phyloP scores from a whole-genome alignment of 2,888 invertebrate species.

The Blera fallax region DNA sequence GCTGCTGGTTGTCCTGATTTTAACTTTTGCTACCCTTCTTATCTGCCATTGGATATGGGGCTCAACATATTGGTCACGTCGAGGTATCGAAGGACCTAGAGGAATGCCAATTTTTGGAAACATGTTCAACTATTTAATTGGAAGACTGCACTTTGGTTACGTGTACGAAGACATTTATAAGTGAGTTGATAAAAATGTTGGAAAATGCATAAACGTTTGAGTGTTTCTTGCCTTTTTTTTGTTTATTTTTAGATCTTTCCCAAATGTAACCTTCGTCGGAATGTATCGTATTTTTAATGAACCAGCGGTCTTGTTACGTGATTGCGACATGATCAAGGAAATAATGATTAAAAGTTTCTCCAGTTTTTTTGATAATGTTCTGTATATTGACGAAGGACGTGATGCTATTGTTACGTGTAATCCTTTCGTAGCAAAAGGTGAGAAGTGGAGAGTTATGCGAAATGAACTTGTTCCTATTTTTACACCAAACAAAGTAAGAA shows the following conservation, averaged over 20 bases:
- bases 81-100: slow-evolving; percentile 74
- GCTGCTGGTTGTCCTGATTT: slow-evolving; percentile 13
- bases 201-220: neutral
- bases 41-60: slow-evolving; percentile 64
- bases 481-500: slow-evolving; percentile 75
- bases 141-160: slow-evolving; percentile 75
- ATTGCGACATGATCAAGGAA: slow-evolving; percentile 75
- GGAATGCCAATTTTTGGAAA: slow-evolving; percentile 76
- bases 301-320: slow-evolving; percentile 76
- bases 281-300: slow-evolving; percentile 77
- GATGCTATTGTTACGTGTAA: slow-evolving; percentile 75
- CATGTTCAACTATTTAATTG: slow-evolving; percentile 75
- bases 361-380: slow-evolving; percentile 76
- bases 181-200: slow-evolving; percentile 73
- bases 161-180: slow-evolving; percentile 76
- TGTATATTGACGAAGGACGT: slow-evolving; percentile 74
- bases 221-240: too few relatives aligned
- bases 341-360: slow-evolving; percentile 76
- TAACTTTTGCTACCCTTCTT: neutral
- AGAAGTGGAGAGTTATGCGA: slow-evolving; percentile 75
- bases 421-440: slow-evolving; percentile 76
- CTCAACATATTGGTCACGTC: slow-evolving; percentile 75
- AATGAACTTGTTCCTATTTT: slow-evolving; percentile 76
- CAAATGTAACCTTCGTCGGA: slow-evolving; percentile 74
- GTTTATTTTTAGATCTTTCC: slow-evolving; percentile 72